Percentiles rank a stretch among this genome's conserved stretches.
These are phyloP conservation scores for Crotalus helleri DNA, from an alignment of 2,113 vertebrate species.

Conservation along the genomic window DNA sequence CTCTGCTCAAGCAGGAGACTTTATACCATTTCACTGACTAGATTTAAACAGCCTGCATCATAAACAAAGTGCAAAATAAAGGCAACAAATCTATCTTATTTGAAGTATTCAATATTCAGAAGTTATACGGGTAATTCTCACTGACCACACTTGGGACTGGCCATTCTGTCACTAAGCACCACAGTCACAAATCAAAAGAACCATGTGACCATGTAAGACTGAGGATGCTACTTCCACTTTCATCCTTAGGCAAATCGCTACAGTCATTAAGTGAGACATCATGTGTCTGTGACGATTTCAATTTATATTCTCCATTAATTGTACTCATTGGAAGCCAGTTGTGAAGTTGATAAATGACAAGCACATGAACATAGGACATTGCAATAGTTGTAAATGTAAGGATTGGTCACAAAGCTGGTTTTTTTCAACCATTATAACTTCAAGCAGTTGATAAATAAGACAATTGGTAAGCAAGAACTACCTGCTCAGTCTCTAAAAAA, in stretches of 20 bases:
- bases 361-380: background rate
- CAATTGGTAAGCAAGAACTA: background rate
- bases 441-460: background rate
- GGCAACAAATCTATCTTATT: background rate
- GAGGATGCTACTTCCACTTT: background rate
- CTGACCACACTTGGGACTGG: background rate
- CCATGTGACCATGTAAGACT: background rate
- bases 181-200: background rate
- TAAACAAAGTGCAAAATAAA: background rate
- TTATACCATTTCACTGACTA: background rate
- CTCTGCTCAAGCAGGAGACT: background rate
- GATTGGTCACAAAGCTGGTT: background rate
- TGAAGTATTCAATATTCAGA: background rate
- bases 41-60: background rate
- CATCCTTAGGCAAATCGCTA: background rate
- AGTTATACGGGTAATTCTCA: background rate
- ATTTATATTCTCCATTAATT: background rate
- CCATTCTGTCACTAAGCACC: background rate
- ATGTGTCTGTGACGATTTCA: background rate
- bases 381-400: background rate
- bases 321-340: background rate
- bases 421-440: background rate
- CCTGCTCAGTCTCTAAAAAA: background rate
- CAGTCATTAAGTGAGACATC: background rate
- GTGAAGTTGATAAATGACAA: background rate